Conservation (phyloP, 2,888 invertebrate genomes). For the Drosophila melanosoma region DNA sequence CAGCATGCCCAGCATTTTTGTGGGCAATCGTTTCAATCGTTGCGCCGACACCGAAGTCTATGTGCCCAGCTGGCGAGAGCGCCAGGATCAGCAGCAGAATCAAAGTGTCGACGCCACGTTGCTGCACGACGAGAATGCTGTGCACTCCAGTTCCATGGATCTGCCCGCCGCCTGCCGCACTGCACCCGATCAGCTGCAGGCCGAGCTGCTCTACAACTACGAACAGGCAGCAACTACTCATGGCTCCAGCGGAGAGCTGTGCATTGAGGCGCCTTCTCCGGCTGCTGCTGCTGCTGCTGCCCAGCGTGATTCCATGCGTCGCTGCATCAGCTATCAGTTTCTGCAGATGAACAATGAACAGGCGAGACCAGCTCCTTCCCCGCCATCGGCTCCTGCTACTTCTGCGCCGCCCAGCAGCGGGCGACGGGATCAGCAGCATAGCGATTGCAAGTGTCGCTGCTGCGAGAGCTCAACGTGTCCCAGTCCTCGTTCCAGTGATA, state of each 20-base stretch:
- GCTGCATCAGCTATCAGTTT: conserved; percentile 86
- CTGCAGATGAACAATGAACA: conserved; percentile 80
- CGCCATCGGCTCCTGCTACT: conserved; percentile 21
- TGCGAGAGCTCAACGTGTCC: conserved; percentile 88
- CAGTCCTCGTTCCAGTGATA: conserved; percentile 90
- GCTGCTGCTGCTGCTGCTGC: background rate
- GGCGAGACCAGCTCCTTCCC: conserved; percentile 15
- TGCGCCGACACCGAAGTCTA: conserved; percentile 86
- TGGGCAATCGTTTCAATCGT: conserved; percentile 87
- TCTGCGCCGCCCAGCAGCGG: background rate
- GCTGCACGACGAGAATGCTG: conserved; percentile 65
- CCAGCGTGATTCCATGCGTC: conserved; percentile 80
- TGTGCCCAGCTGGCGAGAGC: conserved; percentile 86
- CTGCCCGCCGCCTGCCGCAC: conserved; percentile 85
- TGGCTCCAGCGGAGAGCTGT: conserved; percentile 70
- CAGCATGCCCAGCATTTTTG: conserved; percentile 89
- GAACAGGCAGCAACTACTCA: conserved; percentile 84
- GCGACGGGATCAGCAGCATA: conserved; percentile 41
- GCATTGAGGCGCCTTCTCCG: conserved; percentile 54
- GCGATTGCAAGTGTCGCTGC: conserved; percentile 86
- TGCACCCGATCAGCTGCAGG: conserved; percentile 86
- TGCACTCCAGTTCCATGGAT: conserved; percentile 87
- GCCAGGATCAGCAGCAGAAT: conserved; percentile 77
- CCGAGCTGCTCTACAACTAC: conserved; percentile 86
- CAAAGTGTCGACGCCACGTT: conserved; percentile 74